A percentile compares a stretch with the other conserved stretches of the same genome.
These are phyloP conservation scores for Chamaetylas fuelleborni DNA, from an alignment of 2,113 vertebrate genomes.

Conservation along the genomic window DNA sequence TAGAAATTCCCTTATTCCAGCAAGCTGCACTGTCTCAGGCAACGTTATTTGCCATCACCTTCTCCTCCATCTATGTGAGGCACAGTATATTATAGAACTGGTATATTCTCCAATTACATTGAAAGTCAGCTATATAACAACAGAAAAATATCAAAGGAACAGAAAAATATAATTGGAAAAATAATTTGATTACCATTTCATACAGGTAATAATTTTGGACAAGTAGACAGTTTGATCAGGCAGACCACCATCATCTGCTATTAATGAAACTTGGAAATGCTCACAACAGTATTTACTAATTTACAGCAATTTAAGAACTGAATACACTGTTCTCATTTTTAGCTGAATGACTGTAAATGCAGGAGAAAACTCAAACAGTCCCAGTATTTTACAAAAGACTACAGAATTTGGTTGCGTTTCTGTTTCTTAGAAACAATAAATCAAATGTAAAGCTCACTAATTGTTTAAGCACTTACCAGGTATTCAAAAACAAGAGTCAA, in stretches of 20 bases:
- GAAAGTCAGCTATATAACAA: neutral
- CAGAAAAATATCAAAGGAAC: neutral
- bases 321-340: neutral
- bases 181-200: neutral
- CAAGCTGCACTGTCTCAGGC: neutral
- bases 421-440: neutral
- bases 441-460: neutral
- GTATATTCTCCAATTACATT: neutral
- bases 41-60: neutral
- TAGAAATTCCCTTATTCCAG: neutral
- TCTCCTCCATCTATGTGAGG: neutral
- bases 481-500: conserved; percentile 98
- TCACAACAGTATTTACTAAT: neutral
- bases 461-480: conserved; percentile 79
- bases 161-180: neutral
- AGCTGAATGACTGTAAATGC: neutral
- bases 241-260: neutral
- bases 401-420: neutral
- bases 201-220: neutral
- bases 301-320: neutral
- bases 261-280: neutral
- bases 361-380: neutral
- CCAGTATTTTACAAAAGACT: neutral
- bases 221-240: neutral
- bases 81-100: neutral